Conservation (phyloP, 2,113 vertebrate species). For the Myocastor coypus region DNA sequence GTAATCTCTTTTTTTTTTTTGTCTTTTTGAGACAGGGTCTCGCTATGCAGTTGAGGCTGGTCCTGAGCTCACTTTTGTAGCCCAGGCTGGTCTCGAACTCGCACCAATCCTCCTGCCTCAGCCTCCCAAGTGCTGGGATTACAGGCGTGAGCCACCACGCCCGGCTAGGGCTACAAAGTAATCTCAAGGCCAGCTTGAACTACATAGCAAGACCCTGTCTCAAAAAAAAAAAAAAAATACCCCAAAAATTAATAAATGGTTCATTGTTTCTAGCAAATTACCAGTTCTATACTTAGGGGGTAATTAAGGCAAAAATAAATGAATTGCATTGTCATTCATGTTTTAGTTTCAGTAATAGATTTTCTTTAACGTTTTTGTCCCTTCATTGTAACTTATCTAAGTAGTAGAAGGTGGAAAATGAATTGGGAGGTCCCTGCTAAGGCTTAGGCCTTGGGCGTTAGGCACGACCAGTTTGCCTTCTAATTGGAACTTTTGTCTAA, state of each 20-base stretch:
- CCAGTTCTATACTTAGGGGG: constrained; percentile 29
- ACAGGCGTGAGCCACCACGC: too few relatives aligned
- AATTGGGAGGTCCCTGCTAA: not conserved
- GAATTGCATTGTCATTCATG: not conserved
- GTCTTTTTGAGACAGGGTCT: too few relatives aligned
- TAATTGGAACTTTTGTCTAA: not conserved
- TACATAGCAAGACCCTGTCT: too few relatives aligned
- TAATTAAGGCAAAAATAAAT: constrained; percentile 35
- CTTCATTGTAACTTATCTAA: not conserved
- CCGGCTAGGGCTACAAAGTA: too few relatives aligned
- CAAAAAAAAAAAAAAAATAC: too few relatives aligned
- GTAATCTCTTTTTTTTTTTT: too few relatives aligned
- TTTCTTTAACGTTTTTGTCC: not conserved
- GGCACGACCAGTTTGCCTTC: not conserved
- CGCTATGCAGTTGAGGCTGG: too few relatives aligned
- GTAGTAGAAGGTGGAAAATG: constrained; percentile 4
- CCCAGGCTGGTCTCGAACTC: too few relatives aligned
- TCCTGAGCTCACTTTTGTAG: too few relatives aligned
- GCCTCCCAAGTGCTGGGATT: too few relatives aligned
- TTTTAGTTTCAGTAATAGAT: constrained; percentile 7
- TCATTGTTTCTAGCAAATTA: constrained; percentile 12
- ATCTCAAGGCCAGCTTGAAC: too few relatives aligned
- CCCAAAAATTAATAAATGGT: not conserved
- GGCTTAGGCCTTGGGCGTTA: not conserved
- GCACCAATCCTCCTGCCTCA: too few relatives aligned